Percentiles rank a stretch among this genome's conserved stretches.
Evolutionary conservation across 2,113 vertebrate species (phyloP).

Genomic region (Hemicordylus capensis): DNA sequence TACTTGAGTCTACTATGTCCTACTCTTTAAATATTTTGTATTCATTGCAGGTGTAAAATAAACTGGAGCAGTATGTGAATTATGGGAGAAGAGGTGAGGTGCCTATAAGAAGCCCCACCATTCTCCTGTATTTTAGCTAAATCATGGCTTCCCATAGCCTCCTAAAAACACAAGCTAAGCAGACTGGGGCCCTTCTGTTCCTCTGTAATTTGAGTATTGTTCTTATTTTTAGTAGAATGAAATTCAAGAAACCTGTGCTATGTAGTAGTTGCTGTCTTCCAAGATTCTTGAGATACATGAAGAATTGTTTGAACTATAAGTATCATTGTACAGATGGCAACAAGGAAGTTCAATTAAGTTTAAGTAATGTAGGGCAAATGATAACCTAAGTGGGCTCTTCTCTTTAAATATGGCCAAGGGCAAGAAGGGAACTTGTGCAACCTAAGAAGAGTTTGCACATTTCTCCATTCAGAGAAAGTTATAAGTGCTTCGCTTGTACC

Average conservation of each 20-base stretch:
- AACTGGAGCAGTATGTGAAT: no score
- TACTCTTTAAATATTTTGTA: neutral
- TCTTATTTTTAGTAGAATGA: neutral
- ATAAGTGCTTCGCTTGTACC: neutral
- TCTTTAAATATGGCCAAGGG: neutral
- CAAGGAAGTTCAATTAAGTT: neutral
- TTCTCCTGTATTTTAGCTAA: no score
- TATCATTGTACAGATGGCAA: neutral
- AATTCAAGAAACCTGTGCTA: neutral
- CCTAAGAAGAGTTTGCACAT: neutral
- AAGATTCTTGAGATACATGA: neutral
- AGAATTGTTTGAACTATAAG: neutral
- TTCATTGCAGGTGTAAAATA: neutral
- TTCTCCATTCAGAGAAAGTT: neutral
- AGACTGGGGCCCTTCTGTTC: no score
- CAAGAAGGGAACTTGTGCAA: neutral
- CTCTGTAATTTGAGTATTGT: no score
- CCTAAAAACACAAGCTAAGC: no score
- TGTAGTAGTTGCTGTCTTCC: no score
- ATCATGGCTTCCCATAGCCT: no score
- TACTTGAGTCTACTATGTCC: neutral
- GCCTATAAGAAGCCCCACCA: no score
- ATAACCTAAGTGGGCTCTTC: no score
- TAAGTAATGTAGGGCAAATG: neutral
- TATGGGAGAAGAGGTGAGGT: no score